Evolutionary conservation across 2,888 invertebrate genomes (phyloP), one percentile per base, ranked within the genome.

Genomic region (Mimachlamys varia): DNA sequence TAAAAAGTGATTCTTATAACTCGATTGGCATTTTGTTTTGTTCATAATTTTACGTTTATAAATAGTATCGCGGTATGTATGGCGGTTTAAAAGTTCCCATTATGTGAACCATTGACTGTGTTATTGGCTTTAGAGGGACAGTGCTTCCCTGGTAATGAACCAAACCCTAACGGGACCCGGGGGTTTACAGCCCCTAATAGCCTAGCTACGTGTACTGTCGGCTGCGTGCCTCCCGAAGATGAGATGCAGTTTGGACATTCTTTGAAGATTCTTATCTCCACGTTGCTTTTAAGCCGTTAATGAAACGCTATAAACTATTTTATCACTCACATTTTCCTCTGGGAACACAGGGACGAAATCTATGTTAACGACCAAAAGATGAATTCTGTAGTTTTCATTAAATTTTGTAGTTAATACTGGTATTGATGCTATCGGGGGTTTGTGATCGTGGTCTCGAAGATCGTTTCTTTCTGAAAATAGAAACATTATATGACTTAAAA

Each of bases 401-500:
- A 76, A 76, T 76, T 76, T 76, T 10, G 76, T 27, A 27, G 76
- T 76, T 76, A 76, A 76, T 27, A 76, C 76, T 10, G 13, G 33
- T 7, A 76, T 76, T 76, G 33, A 27, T 76, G 76, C 27, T 76
- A 76, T 76, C 76, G 10, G 27, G 19, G 19, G 22, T 19, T 58
- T 58, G n/a, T 19, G 58, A 58, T 58, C 58, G 58, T 19, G 58
- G 3, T 10, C 58, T 19, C 58, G 22, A 76, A 33, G 76, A 76
- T 76, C 27, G 76, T 76, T 76, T 76, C 76, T 76, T 76, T 76
- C 76, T 76, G 33, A 58, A 58, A 58, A 58, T 58, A 58, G 58
- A 17, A 58, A 58, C 58, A 58, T 58, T 22, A 58, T 58, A 58
- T 10, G 58, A 58, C 58, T 58, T 58, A n/a, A 58, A 58, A 58